These are phyloP conservation scores for Ploceus nigricollis DNA, from an alignment of 2,113 vertebrate genomes.

Conservation along the genomic window DNA sequence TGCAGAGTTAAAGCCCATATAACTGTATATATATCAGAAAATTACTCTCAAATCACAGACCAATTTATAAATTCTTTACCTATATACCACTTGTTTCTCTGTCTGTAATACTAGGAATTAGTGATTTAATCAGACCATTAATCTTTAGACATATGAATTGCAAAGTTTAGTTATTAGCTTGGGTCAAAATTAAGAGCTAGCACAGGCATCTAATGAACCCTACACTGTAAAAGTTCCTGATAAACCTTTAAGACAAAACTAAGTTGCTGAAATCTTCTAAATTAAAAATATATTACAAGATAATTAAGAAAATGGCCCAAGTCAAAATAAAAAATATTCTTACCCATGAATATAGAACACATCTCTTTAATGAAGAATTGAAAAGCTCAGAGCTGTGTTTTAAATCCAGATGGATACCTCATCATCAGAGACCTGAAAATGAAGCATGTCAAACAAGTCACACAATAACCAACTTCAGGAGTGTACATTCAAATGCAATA, in stretches of 20 bases:
- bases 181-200: background rate
- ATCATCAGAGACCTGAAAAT: conserved; percentile 51
- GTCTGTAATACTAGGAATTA: background rate
- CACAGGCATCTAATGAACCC: background rate
- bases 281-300: background rate
- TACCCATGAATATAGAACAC: conserved; percentile 56
- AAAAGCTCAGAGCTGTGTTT: conserved; percentile 15
- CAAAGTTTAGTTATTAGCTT: background rate
- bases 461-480: background rate
- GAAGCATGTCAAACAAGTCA: background rate
- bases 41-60: background rate
- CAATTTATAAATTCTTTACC: background rate
- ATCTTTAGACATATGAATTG: background rate
- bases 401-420: conserved; percentile 14
- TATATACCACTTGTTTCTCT: background rate
- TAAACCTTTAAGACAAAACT: background rate
- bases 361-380: conserved; percentile 15
- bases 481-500: background rate
- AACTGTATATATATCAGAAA: background rate
- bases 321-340: background rate
- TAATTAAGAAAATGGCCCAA: background rate
- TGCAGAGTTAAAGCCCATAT: background rate
- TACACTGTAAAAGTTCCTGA: background rate
- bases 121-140: background rate
- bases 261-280: background rate